Evolutionary conservation across 2,888 invertebrate genomes (phyloP).

Genomic region (Andrena bicolor): DNA sequence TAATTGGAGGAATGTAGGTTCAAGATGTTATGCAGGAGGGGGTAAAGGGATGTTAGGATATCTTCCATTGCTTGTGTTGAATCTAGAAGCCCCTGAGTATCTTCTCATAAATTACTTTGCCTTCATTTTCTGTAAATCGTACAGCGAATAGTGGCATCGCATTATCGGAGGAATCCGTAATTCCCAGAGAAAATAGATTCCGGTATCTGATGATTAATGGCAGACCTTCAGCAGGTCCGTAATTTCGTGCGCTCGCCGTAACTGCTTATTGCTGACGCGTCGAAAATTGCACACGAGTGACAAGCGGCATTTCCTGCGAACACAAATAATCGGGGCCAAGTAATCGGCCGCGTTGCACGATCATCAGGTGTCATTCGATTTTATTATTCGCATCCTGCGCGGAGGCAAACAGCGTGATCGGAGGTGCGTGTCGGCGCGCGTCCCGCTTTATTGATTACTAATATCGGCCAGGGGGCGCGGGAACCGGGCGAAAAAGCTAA

Average conservation of each 20-base stretch:
- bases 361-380: slow-evolving; percentile 17
- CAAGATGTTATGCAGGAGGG: too few species aligned
- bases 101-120: too few species aligned
- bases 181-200: background rate
- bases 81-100: too few species aligned
- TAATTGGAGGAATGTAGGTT: too few species aligned
- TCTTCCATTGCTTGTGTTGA: too few species aligned
- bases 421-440: background rate
- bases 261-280: background rate
- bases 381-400: slow-evolving; percentile 4
- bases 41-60: too few species aligned
- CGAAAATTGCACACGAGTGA: background rate
- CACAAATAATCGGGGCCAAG: background rate
- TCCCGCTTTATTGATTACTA: slow-evolving; percentile 3
- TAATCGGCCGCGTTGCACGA: background rate
- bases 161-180: background rate
- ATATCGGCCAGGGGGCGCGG: background rate
- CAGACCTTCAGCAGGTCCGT: background rate
- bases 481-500: background rate
- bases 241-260: background rate
- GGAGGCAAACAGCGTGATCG: background rate
- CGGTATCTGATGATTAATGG: background rate
- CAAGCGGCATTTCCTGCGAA: background rate
- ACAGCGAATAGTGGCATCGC: background rate
- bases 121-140: too few species aligned